phyloP scores from a whole-genome alignment of 2,113 vertebrate species.

The Kryptolebias marmoratus region DNA sequence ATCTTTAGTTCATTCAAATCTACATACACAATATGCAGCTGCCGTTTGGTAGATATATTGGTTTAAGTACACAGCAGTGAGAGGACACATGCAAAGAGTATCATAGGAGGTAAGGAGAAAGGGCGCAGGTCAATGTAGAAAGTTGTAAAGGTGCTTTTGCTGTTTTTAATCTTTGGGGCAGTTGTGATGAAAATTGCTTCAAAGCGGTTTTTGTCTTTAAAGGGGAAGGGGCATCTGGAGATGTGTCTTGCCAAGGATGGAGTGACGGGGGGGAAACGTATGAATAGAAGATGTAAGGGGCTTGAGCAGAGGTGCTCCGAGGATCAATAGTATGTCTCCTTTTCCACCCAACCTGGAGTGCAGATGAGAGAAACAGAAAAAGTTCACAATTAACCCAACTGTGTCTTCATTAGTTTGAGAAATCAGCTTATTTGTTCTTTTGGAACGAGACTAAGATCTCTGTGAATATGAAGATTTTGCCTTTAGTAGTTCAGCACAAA shows the following conservation, averaged over 20 bases:
- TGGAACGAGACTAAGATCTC: background rate
- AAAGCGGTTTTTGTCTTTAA: conserved; percentile 77
- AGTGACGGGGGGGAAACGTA: conserved; percentile 60
- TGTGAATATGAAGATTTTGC: background rate
- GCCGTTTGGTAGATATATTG: conserved; percentile 82
- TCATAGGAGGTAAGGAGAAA: conserved; percentile 71
- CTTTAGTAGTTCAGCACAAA: background rate
- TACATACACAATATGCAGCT: conserved; percentile 84
- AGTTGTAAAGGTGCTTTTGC: conserved; percentile 79
- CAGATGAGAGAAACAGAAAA: conserved; percentile 30
- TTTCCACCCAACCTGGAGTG: conserved; percentile 87
- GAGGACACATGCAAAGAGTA: conserved; percentile 84
- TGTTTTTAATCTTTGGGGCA: conserved; percentile 80
- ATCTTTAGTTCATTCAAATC: conserved; percentile 78
- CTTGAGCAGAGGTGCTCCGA: conserved; percentile 69
- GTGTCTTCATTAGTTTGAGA: conserved; percentile 4
- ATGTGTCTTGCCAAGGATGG: conserved; percentile 66
- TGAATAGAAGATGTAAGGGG: conserved; percentile 73
- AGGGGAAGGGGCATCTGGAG: conserved; percentile 57
- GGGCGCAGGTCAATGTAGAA: conserved; percentile 65
- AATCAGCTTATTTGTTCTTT: background rate
- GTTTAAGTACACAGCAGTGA: conserved; percentile 83
- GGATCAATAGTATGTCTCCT: conserved; percentile 88
- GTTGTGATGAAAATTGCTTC: conserved; percentile 79
- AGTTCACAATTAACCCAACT: conserved; percentile 18